phyloP scores from a whole-genome alignment of 2,888 invertebrate genomes.

The Gibbula magus region DNA sequence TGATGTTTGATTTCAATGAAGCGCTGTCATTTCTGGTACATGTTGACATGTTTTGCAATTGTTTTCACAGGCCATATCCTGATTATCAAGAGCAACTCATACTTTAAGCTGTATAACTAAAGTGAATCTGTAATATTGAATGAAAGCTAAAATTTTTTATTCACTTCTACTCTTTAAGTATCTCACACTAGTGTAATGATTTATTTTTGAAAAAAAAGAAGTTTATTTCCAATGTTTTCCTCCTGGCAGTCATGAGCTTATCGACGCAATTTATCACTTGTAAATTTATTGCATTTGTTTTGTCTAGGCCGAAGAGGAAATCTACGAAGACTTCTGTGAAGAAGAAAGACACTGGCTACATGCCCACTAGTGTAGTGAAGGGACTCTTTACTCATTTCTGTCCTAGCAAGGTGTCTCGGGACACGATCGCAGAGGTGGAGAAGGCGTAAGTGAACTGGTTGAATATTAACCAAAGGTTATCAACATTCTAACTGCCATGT shows the following conservation, averaged over 20 bases:
- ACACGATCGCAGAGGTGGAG: conserved; percentile 40
- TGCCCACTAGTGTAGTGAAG: conserved; percentile 37
- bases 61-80: neutral
- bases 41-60: neutral
- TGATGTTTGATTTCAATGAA: neutral
- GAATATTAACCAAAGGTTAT: neutral
- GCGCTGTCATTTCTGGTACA: neutral
- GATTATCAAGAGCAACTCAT: too few relatives aligned
- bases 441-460: conserved; percentile 34
- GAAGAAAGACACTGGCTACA: neutral
- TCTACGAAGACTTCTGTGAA: neutral
- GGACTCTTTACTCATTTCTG: conserved; percentile 36
- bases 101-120: too few relatives aligned
- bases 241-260: neutral
- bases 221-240: too few relatives aligned
- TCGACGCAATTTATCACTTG: neutral
- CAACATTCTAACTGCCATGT: neutral
- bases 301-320: neutral
- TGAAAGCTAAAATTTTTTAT: too few relatives aligned
- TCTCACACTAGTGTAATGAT: too few relatives aligned
- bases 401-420: conserved; percentile 38
- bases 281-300: neutral
- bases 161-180: too few relatives aligned
- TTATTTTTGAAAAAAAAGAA: too few relatives aligned
- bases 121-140: too few relatives aligned